Evolutionary conservation across 2,888 invertebrate species (phyloP), one percentile per base, ranked within the genome.

Genomic region (Trimorus sp.): DNA sequence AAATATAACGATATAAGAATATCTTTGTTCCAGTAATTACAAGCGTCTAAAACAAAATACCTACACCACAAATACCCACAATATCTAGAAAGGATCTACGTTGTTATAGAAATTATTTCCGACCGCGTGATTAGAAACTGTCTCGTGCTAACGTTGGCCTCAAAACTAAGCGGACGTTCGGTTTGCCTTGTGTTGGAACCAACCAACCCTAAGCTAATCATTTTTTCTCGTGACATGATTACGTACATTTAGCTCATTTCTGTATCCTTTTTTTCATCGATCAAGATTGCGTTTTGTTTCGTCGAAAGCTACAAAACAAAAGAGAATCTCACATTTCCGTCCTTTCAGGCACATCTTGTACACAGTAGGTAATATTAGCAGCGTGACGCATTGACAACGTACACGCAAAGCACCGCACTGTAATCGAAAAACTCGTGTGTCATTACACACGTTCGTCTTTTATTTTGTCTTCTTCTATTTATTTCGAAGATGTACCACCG

Each of bases 381-480:
- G 79, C 60, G 87, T 86, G 88, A 89, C 87, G 89, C 86, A 87
- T 87, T 86, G 85, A 82, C 83, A 85, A 84, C 85, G 80, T 83
- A 81, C 90, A 90, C 90, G 90, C 90, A 88, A 90, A 83, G 84
- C 86, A 86, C 88, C 87, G 86, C 89, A 86, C 89, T 89, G 83
- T 89, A 90, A 90, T 90, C 85, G 88, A 84, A 86, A 82, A 84
- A 86, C 81, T 79, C 79, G 84, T 86, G 84, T 89, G 88, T 90
- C 87, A 89, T 89, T 88, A 89, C 4, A 40, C 40, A 40, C 83
- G 82, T 66, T 68, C 53, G 71, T 48, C 81, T 65, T 75, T 78
- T 73, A 75, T 82, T 82, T 80, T 71, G 74, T 81, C 49, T 80
- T 80, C 40, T 85, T 73, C 79, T 83, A 74, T 83, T 83, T 84